Conservation (phyloP, 2,888 invertebrate species). For the Netelia melanura region DNA sequence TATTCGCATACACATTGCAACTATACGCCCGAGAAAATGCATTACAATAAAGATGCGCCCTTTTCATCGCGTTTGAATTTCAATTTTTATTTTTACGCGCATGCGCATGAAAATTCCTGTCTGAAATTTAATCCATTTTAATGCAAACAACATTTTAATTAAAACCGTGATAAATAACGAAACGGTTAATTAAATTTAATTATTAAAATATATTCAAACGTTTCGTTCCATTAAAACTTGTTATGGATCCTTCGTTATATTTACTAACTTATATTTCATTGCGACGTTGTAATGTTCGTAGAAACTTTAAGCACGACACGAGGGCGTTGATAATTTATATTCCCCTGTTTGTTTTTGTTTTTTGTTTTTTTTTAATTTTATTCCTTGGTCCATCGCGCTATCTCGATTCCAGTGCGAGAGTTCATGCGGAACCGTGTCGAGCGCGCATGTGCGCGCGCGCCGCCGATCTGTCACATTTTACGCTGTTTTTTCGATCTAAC, state of each 20-base stretch:
- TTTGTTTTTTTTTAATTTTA: neutral
- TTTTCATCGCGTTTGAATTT: slow-evolving; percentile 1
- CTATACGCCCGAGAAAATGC: slow-evolving; percentile 9
- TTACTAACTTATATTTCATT: too few species aligned
- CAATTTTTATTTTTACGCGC: neutral
- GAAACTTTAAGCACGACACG: too few species aligned
- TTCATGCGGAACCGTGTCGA: slow-evolving; percentile 54
- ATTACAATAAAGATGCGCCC: neutral
- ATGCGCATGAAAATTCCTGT: neutral
- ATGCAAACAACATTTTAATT: neutral
- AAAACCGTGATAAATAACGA: neutral
- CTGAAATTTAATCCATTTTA: neutral
- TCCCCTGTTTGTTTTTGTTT: too few species aligned
- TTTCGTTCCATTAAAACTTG: neutral
- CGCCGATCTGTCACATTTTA: slow-evolving; percentile 65
- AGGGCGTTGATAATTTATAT: too few species aligned
- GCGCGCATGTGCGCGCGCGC: slow-evolving; percentile 64
- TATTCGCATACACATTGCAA: neutral
- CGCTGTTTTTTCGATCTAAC: slow-evolving; percentile 50
- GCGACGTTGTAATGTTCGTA: too few species aligned
- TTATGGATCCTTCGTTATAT: too few species aligned
- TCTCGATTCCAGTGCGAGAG: slow-evolving; percentile 23
- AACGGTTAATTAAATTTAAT: too few species aligned
- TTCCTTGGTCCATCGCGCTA: slow-evolving; percentile 1
- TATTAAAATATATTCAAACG: neutral